Evolutionary conservation across 2,797 vertebrate genomes (phyloP), one percentile per base, ranked within the genome.

Genomic region (Stomatorhinus walkeri): DNA sequence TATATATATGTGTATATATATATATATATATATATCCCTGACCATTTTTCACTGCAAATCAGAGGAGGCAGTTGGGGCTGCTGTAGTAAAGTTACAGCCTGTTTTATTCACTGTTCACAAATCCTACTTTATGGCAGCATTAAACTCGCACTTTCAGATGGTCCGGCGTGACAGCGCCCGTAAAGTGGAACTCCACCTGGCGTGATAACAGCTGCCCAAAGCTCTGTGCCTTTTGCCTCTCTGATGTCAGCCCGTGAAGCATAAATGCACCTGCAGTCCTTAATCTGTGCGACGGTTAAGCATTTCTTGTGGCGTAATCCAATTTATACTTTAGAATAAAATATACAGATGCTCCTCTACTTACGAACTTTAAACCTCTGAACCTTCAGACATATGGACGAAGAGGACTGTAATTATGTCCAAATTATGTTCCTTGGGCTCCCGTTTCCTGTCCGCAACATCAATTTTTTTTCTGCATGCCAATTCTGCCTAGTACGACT

Each of bases 131-230:
- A 96, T 96, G 94, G 95, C 95, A 95, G 94, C 94, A 95, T 95
- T 95, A 68, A 98, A 99, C 97, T 98, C 97, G 98, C 97, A 97
- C 96, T 97, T 97, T 97, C 96, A 96, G 97, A 97, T 97, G 97
- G 96, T 97, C 97, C 97, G 96, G 46, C 96, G 95, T 96, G 97
- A 97, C 97, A 98, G 97, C 97, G 96, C 96, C 97, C 96, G 96
- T 96, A 97, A 97, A 98, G 98, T 96, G 95, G 98, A 96, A 95
- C 98, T 97, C 97, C 98, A 98, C 97, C 96, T 94, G 87, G 92
- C 97, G 95, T 93, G 96, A 95, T 97, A 97, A 96, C 97, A 96
- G 96, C 96, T 96, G 97, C 96, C 96, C 96, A 97, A 98, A 98
- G 94, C 94, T 6, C 49, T n/a, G 10, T 16, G 9, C 22, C 32